These are phyloP conservation scores for Helogale parvula DNA, from an alignment of 2,113 vertebrate genomes.

Conservation along the genomic window DNA sequence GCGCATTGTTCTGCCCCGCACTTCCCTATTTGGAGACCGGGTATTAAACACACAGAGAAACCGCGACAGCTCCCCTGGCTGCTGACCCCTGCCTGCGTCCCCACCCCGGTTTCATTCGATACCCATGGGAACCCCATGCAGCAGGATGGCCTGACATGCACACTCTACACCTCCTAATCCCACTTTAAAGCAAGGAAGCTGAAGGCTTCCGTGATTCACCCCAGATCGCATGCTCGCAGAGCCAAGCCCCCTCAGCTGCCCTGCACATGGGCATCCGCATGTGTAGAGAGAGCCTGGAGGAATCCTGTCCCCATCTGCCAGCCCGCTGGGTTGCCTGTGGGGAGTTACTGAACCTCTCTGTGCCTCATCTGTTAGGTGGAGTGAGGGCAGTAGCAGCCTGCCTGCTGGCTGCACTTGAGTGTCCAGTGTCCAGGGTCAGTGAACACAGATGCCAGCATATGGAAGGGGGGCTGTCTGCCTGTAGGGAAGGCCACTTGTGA, in stretches of 20 bases:
- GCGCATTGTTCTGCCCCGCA: conserved; percentile 1
- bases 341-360: neutral
- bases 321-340: neutral
- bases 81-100: neutral
- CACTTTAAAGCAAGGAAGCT: neutral
- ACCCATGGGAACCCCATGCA: conserved; percentile 20
- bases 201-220: neutral
- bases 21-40: conserved; percentile 17
- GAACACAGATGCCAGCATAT: neutral
- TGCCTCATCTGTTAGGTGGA: neutral
- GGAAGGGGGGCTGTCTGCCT: neutral
- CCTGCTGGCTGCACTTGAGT: fast-evolving
- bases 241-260: neutral
- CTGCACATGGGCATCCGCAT: fast-evolving
- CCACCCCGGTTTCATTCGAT: neutral
- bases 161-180: neutral
- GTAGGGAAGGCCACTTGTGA: neutral
- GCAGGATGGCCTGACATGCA: neutral
- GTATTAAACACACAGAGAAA: conserved; percentile 18
- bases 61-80: neutral
- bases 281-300: neutral
- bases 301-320: neutral
- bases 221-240: fast-evolving
- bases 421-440: neutral
- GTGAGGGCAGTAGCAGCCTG: neutral